Percentiles rank a stretch among this genome's conserved stretches.
Evolutionary conservation across 1,140 invertebrate species (phyloP).

Genomic region (Brachionus plicatilis): DNA sequence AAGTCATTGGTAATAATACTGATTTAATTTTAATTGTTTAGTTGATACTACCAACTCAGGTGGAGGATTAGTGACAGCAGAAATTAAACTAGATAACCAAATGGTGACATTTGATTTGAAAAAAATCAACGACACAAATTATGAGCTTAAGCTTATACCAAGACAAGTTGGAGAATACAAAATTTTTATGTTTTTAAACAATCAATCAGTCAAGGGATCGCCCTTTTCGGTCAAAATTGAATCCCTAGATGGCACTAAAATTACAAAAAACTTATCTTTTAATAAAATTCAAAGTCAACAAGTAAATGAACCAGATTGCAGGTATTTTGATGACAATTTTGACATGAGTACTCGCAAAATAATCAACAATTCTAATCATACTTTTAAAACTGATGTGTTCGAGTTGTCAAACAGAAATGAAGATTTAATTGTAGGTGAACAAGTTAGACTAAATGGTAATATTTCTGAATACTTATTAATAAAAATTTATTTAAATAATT

Average conservation of each 20-base stretch:
- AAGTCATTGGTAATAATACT: too few species aligned
- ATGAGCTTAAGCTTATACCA: slow-evolving; percentile 3
- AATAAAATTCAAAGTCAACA: not conserved
- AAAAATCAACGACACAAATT: slow-evolving; percentile 6
- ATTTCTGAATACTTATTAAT: too few species aligned
- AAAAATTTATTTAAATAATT: not conserved
- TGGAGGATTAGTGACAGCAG: slow-evolving; percentile 6
- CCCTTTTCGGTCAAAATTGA: not conserved
- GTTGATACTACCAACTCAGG: slow-evolving; percentile 1
- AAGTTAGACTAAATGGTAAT: slow-evolving; percentile 25
- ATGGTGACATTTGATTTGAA: not conserved
- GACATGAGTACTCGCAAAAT: too few species aligned
- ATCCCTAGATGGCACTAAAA: not conserved
- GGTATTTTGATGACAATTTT: not conserved
- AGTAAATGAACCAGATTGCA: not conserved
- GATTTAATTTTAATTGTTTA: not conserved
- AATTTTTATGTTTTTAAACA: not conserved
- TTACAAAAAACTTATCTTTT: not conserved
- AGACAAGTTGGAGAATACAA: not conserved
- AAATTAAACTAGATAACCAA: not conserved
- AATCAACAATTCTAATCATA: not conserved
- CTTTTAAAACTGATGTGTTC: not conserved
- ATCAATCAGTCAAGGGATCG: not conserved
- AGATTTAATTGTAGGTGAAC: slow-evolving; percentile 25
- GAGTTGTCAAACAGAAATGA: not conserved